Evolutionary conservation across 2,113 vertebrate species (phyloP).

Genomic region (Cathartes aura): DNA sequence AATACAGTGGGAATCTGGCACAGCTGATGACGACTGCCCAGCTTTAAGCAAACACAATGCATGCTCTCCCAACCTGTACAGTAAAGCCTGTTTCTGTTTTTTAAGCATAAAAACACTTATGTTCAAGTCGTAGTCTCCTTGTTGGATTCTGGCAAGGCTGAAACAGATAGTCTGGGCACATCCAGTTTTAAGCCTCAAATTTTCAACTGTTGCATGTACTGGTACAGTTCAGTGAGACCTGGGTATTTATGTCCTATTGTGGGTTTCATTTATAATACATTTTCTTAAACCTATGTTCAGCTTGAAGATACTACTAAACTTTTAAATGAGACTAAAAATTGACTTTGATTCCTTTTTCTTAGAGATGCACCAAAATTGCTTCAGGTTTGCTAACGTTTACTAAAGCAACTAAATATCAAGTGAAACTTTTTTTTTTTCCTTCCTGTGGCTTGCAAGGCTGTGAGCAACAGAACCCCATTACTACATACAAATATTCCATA

Average conservation of each 20-base stretch:
- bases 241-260: not conserved
- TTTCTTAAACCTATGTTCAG: not conserved
- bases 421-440: not conserved
- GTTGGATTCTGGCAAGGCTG: not conserved
- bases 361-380: not conserved
- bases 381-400: not conserved
- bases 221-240: not conserved
- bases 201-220: not conserved
- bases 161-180: not conserved
- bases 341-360: not conserved
- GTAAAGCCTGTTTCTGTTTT: not conserved
- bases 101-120: not conserved
- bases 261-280: not conserved
- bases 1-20: accelerated
- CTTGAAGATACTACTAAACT: not conserved
- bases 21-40: not conserved
- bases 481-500: not conserved
- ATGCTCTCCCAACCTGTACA: not conserved
- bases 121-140: not conserved
- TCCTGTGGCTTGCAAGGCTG: not conserved
- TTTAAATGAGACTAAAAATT: not conserved
- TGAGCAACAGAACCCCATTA: not conserved
- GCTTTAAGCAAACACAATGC: not conserved
- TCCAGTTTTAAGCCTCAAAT: not conserved
- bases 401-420: not conserved